These are phyloP conservation scores for Noctua pronuba DNA, from an alignment of 2,888 invertebrate genomes.

Conservation along the genomic window DNA sequence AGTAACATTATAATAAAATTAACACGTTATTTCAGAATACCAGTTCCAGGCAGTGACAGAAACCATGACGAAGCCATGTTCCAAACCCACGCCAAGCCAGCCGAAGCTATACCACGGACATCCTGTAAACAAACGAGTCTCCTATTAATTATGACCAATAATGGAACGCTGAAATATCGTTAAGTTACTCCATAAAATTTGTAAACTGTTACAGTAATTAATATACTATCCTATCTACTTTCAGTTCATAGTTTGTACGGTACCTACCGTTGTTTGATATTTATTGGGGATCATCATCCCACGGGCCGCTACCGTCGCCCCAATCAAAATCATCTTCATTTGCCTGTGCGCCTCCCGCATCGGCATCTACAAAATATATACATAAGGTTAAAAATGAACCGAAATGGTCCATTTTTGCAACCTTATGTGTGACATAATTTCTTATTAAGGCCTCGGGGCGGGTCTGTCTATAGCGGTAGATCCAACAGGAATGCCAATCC, in stretches of 20 bases:
- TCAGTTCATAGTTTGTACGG: background rate
- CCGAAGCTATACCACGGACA: background rate
- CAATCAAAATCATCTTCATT: constrained; percentile 65
- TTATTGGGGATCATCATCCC: constrained; percentile 65
- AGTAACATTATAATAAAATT: background rate
- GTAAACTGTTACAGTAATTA: constrained; percentile 48
- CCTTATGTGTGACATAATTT: too few relatives aligned
- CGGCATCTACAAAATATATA: too few relatives aligned
- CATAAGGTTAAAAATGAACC: too few relatives aligned
- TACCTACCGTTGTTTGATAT: constrained; percentile 17
- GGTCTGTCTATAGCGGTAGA: too few relatives aligned
- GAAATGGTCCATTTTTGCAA: too few relatives aligned
- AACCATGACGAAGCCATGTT: constrained; percentile 2
- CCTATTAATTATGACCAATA: constrained; percentile 5
- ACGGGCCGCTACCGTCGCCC: constrained; percentile 72
- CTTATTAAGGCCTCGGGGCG: too few relatives aligned
- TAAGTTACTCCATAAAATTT: constrained; percentile 1
- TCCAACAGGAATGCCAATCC: too few relatives aligned
- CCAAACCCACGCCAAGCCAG: background rate
- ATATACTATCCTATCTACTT: background rate
- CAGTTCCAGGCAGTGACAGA: background rate
- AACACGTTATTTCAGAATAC: constrained; percentile 32
- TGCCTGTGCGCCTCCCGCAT: background rate
- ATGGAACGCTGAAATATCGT: background rate
- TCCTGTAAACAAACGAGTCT: constrained; percentile 38